Percentiles rank a stretch among this genome's conserved stretches.
Conservation (phyloP, 2,113 vertebrate species). For the Pelecanus crispus region DNA sequence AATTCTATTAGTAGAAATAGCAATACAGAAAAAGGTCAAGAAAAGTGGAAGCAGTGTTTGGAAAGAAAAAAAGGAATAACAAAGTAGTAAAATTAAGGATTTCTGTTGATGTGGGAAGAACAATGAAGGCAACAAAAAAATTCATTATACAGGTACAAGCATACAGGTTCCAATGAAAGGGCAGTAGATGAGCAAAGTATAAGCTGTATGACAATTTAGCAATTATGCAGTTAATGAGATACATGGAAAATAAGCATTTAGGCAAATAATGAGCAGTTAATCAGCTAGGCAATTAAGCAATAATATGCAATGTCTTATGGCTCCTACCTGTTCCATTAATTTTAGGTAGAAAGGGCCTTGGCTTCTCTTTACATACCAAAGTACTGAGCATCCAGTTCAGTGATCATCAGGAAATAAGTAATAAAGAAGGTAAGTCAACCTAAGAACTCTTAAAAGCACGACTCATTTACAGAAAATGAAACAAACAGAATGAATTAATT, state of each 20-base stretch:
- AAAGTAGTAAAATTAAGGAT: neutral
- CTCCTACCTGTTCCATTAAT: neutral
- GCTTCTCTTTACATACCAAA: neutral
- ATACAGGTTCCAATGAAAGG: neutral
- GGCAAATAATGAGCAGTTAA: neutral
- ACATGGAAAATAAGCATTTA: constrained; percentile 7
- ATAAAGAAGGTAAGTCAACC: neutral
- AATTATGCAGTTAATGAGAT: neutral
- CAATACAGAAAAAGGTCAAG: neutral
- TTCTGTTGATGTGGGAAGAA: neutral
- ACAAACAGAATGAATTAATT: neutral
- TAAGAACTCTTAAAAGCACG: neutral
- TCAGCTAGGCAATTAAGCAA: constrained; percentile 8
- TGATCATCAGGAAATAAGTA: neutral
- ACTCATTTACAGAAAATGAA: neutral
- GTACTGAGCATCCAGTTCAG: neutral
- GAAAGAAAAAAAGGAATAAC: neutral
- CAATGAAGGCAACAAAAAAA: neutral
- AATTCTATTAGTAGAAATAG: neutral
- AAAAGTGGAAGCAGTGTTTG: neutral
- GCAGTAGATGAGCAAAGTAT: neutral
- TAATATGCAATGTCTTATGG: neutral
- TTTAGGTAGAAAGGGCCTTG: neutral
- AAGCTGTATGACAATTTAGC: neutral
- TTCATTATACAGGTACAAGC: neutral